These are phyloP conservation scores for Corythoichthys intestinalis DNA, from an alignment of 2,113 vertebrate species.

Conservation along the genomic window DNA sequence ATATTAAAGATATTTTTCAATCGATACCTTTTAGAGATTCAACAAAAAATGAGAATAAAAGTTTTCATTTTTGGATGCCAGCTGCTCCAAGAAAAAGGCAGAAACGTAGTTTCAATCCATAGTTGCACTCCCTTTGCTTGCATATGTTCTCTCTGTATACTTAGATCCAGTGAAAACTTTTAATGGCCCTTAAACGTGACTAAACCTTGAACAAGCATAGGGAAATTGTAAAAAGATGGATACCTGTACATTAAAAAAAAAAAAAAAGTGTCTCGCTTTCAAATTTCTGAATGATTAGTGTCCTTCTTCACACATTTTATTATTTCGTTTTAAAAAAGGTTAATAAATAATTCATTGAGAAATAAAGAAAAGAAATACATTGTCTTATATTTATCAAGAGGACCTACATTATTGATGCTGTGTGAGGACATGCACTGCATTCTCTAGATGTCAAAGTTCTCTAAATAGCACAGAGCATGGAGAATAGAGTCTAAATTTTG, in stretches of 20 bases:
- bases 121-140: not conserved
- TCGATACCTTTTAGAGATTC: not conserved
- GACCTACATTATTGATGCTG: not conserved
- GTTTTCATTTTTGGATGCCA: not conserved
- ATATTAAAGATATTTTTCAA: not conserved
- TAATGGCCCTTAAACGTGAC: not conserved
- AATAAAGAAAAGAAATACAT: not conserved
- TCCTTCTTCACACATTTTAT: not conserved
- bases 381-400: not conserved
- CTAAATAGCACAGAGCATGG: not conserved
- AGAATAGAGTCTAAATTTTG: not conserved
- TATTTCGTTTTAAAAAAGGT: not conserved
- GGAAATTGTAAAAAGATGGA: not conserved
- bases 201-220: not conserved
- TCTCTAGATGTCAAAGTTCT: not conserved
- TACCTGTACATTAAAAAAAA: too few relatives aligned
- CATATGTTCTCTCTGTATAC: not conserved
- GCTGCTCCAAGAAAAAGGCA: not conserved
- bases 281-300: not conserved
- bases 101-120: not conserved
- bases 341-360: not conserved
- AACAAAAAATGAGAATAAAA: not conserved
- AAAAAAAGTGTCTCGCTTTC: too few relatives aligned
- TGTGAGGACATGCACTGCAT: not conserved
- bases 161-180: not conserved